Evolutionary conservation across 2,113 vertebrate species (phyloP), one percentile per base, ranked within the genome.

Genomic region (Platysteira castanea): DNA sequence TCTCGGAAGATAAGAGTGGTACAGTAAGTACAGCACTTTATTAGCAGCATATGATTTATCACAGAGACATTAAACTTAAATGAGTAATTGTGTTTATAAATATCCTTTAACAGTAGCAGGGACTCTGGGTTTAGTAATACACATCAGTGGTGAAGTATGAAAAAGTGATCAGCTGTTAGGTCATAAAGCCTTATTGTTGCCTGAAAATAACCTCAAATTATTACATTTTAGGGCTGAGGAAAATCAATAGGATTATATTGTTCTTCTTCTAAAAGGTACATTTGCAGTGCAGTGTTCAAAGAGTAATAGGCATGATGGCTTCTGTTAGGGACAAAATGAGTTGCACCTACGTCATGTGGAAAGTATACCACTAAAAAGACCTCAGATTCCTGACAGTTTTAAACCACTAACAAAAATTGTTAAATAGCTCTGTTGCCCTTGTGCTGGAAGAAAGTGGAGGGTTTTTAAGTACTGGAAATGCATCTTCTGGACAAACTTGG

Each of bases 241-340:
- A 93, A 95, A 96, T 95, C 95, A 93, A 93, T 96, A 96, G 61
- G 49, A 87, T 96, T 96, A 87, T 91, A 83, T 85, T 81, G 76
- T 68, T 44, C 52, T 64, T 21, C 37, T 82, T 69, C 67, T 83
- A 91, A 88, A 89, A 84, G 84, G 75, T 70, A 37, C 81, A 74
- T 89, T 97, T 96, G 47, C 84, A 76, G 95, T 52, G 53, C 37
- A 15, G 17, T 31, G 15, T 84, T 83, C 68, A 47, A 84, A 77
- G 88, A 97, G 47, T 84, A 87, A 79, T 71, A 52, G 81, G 28
- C 67, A 39, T 59, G 84, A 92, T 84, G 86, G 80, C 69, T 85
- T 88, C 90, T 71, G 30, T 77, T 86, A 90, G 80, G 64, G 28
- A 87, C 26, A 88, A 84, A 88, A 60, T 64, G 37, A 81, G 75